Evolutionary conservation across 2,888 invertebrate species (phyloP).

Genomic region (Agonopterix alstromeriana): DNA sequence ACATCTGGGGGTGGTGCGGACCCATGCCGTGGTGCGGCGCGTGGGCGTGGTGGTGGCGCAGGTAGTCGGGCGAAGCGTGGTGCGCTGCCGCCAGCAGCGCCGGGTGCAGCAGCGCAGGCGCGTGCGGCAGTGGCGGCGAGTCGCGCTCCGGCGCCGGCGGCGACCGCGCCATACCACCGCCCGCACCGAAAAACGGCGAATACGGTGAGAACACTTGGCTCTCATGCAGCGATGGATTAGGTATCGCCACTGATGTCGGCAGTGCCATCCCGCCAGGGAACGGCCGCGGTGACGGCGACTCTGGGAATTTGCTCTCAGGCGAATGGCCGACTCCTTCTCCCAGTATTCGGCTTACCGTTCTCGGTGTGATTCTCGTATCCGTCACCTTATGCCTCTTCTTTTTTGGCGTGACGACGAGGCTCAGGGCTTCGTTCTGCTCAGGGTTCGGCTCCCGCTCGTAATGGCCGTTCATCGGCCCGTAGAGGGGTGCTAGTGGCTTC

Average conservation of each 20-base stretch:
- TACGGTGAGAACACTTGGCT: slow-evolving; percentile 95
- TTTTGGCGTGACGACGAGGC: slow-evolving; percentile 95
- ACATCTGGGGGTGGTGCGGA: slow-evolving; percentile 79
- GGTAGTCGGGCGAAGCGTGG: slow-evolving; percentile 89
- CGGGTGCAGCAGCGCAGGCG: slow-evolving; percentile 90
- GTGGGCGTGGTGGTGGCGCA: slow-evolving; percentile 82
- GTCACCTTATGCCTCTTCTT: slow-evolving; percentile 99
- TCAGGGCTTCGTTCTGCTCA: slow-evolving; percentile 95
- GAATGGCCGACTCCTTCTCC: slow-evolving; percentile 87
- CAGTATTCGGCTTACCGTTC: slow-evolving; percentile 91
- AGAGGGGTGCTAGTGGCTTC: slow-evolving; percentile 82
- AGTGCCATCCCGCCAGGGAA: slow-evolving; percentile 91
- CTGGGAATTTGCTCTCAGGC: slow-evolving; percentile 75
- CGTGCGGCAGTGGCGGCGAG: slow-evolving; percentile 90
- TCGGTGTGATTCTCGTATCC: slow-evolving; percentile 93
- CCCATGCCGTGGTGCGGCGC: slow-evolving; percentile 87
- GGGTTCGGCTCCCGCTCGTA: slow-evolving; percentile 83
- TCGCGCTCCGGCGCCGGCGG: slow-evolving; percentile 84
- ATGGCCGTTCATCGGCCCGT: slow-evolving; percentile 80
- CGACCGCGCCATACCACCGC: slow-evolving; percentile 66
- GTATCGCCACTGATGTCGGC: slow-evolving; percentile 97
- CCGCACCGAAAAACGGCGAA: slow-evolving; percentile 90
- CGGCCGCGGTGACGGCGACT: slow-evolving; percentile 86
- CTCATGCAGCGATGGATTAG: slow-evolving; percentile 96
- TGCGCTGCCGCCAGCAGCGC: slow-evolving; percentile 90